Percentiles rank a stretch among this genome's conserved stretches.
phyloP scores from a whole-genome alignment of 64 coral and sea anemone genomes.

The Catalaphyllia jardinei region DNA sequence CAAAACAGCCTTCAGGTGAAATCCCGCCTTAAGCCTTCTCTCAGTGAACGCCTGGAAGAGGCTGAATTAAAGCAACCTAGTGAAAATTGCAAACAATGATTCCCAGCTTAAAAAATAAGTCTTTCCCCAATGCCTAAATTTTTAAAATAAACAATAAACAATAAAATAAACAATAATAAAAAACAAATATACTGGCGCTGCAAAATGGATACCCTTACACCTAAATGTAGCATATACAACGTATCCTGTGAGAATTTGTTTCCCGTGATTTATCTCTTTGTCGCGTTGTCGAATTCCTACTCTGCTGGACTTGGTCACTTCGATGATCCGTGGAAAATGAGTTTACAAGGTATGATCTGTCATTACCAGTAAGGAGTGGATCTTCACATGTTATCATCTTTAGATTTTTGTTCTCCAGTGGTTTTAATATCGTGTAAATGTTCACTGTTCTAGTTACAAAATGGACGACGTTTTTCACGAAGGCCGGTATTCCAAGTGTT shows the following conservation, averaged over 20 bases:
- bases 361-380: background rate
- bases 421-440: background rate
- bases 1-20: too few relatives aligned
- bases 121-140: too few relatives aligned
- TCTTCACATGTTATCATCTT: background rate
- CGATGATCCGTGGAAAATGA: background rate
- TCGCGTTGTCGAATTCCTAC: background rate
- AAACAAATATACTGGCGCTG: too few relatives aligned
- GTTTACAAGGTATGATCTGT: slow-evolving; percentile 26
- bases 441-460: slow-evolving; percentile 64
- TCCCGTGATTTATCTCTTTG: background rate
- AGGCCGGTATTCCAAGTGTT: slow-evolving; percentile 76
- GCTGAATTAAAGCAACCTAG: too few relatives aligned
- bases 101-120: too few relatives aligned
- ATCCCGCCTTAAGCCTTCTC: too few relatives aligned
- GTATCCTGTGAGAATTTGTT: background rate
- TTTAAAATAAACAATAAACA: too few relatives aligned
- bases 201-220: background rate
- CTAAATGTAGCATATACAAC: background rate
- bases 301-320: background rate
- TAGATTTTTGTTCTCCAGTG: too few relatives aligned
- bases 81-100: too few relatives aligned
- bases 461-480: slow-evolving; percentile 84
- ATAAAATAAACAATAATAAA: too few relatives aligned
- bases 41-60: too few relatives aligned